These are phyloP conservation scores for Polymixis flavicincta DNA, from an alignment of 2,888 invertebrate species.

Conservation along the genomic window DNA sequence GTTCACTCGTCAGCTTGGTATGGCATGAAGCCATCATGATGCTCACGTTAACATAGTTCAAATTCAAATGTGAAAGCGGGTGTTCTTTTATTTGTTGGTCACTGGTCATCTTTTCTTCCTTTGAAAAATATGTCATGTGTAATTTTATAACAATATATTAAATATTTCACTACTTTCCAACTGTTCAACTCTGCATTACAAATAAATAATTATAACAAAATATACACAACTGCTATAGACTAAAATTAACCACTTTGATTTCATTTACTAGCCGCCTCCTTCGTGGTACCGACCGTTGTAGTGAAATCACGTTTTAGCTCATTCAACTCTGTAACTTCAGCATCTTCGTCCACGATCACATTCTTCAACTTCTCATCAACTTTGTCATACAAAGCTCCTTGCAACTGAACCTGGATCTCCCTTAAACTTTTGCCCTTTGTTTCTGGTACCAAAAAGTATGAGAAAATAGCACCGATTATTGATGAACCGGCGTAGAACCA, in stretches of 20 bases:
- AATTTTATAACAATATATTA: no score
- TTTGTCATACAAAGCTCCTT: constrained; percentile 23
- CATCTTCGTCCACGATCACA: constrained; percentile 57
- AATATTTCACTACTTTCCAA: no score
- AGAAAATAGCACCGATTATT: constrained; percentile 70
- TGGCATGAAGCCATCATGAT: no score
- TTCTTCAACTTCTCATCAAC: constrained; percentile 32
- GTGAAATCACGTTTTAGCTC: constrained; percentile 13
- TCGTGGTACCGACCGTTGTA: background rate
- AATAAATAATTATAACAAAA: no score
- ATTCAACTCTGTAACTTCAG: constrained; percentile 31
- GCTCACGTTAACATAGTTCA: no score
- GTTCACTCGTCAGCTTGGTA: no score
- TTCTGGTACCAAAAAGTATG: constrained; percentile 23
- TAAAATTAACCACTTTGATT: constrained; percentile 2
- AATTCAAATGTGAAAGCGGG: no score
- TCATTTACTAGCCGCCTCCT: background rate
- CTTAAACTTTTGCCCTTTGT: constrained; percentile 25
- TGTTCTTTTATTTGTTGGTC: no score
- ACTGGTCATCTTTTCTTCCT: no score
- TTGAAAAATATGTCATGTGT: no score
- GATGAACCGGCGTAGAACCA: constrained; percentile 84
- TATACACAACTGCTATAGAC: background rate
- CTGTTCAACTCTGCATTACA: no score
- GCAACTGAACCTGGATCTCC: constrained; percentile 25